Evolutionary conservation across 2,797 vertebrate species (phyloP).

Genomic region (Fringilla coelebs): DNA sequence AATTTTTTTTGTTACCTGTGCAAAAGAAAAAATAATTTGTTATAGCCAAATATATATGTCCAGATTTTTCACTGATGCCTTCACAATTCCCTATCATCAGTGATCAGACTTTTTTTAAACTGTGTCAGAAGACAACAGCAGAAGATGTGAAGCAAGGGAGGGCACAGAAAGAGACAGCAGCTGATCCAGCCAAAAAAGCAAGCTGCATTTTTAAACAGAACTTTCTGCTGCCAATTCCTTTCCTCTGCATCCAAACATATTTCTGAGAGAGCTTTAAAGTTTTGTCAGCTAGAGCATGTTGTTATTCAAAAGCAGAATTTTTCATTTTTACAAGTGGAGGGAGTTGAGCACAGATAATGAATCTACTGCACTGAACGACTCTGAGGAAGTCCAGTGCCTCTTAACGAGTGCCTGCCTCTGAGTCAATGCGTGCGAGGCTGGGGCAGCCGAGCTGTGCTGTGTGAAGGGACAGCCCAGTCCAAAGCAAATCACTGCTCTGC

Average conservation of each 20-base stretch:
- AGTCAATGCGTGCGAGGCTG: not conserved
- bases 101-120: not conserved
- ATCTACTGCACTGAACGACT: not conserved
- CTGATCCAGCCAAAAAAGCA: not conserved
- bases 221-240: not conserved
- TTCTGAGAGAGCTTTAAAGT: not conserved
- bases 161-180: not conserved
- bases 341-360: not conserved
- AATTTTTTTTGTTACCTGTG: not conserved
- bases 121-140: not conserved
- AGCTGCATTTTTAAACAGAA: not conserved
- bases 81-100: not conserved
- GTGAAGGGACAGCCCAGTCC: not conserved
- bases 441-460: not conserved
- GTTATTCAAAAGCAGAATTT: not conserved
- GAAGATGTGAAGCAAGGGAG: not conserved
- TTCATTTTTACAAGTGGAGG: not conserved
- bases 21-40: not conserved
- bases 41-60: not conserved
- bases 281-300: not conserved
- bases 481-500: not conserved
- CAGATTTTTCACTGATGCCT: not conserved
- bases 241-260: not conserved
- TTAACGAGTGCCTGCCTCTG: not conserved
- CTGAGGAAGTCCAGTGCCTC: not conserved